phyloP scores from a whole-genome alignment of 2,888 invertebrate species.

The Agrotis segetum region DNA sequence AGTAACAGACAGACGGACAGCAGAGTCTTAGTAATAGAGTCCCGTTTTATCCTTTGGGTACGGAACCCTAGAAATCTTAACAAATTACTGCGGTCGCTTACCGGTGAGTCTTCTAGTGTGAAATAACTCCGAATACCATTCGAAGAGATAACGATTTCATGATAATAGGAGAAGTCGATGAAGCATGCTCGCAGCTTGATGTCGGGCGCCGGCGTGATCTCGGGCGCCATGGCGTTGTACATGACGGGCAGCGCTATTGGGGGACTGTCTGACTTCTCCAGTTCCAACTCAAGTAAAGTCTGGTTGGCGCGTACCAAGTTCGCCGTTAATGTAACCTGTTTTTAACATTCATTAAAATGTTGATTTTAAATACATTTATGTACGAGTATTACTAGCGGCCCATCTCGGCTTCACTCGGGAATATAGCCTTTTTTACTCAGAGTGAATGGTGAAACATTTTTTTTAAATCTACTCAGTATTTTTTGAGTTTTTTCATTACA shows the following conservation, averaged over 20 bases:
- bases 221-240: slow-evolving; percentile 88
- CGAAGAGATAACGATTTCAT: slow-evolving; percentile 87
- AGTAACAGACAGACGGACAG: too few species aligned
- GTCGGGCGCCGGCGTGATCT: slow-evolving; percentile 85
- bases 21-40: too few species aligned
- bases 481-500: too few species aligned
- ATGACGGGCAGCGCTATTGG: slow-evolving; percentile 88
- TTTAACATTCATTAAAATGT: too few species aligned
- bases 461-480: too few species aligned
- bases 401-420: too few species aligned
- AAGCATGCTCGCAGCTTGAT: slow-evolving; percentile 91
- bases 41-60: too few species aligned
- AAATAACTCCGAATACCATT: slow-evolving; percentile 84
- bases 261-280: slow-evolving; percentile 91
- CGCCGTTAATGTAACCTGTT: slow-evolving; percentile 90
- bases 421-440: too few species aligned
- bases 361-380: too few species aligned
- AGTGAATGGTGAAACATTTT: too few species aligned
- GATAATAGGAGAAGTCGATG: slow-evolving; percentile 89
- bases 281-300: slow-evolving; percentile 87
- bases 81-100: slow-evolving; percentile 2
- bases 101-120: slow-evolving; percentile 64
- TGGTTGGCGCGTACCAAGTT: slow-evolving; percentile 87
- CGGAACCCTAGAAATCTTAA: background rate
- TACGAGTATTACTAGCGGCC: too few species aligned